phyloP scores from a whole-genome alignment of 2,888 invertebrate genomes.

The Scaptomyza tumidula region DNA sequence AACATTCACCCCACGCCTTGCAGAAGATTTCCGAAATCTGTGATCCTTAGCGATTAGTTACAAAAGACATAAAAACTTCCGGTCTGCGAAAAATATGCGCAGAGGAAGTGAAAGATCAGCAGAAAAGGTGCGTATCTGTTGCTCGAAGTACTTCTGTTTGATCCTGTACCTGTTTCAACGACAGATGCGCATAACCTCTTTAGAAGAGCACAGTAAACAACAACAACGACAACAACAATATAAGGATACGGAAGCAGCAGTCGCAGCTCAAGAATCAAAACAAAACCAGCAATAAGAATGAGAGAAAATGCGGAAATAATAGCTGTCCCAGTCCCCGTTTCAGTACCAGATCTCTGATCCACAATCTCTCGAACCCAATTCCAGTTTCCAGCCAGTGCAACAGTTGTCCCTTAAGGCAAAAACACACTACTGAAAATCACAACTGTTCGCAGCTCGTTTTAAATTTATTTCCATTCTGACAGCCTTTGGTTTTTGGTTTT shows the following conservation, averaged over 20 bases:
- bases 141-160: slow-evolving; percentile 34
- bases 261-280: slow-evolving; percentile 66
- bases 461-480: slow-evolving; percentile 70
- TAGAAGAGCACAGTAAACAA: slow-evolving; percentile 24
- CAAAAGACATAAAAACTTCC: slow-evolving; percentile 69
- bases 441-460: slow-evolving; percentile 64
- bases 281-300: slow-evolving; percentile 52
- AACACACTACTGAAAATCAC: slow-evolving; percentile 56
- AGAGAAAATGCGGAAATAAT: slow-evolving; percentile 64
- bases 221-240: slow-evolving; percentile 21
- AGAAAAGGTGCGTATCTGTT: slow-evolving; percentile 58
- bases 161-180: slow-evolving; percentile 65
- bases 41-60: slow-evolving; percentile 68
- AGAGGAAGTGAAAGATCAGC: slow-evolving; percentile 48
- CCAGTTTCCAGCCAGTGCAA: slow-evolving; percentile 52
- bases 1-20: slow-evolving; percentile 46
- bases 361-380: slow-evolving; percentile 34
- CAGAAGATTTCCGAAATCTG: slow-evolving; percentile 60
- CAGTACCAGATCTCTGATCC: slow-evolving; percentile 20
- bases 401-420: slow-evolving; percentile 61
- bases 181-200: slow-evolving; percentile 64
- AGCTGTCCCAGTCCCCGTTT: slow-evolving; percentile 47
- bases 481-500: slow-evolving; percentile 30
- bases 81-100: slow-evolving; percentile 47
- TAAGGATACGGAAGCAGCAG: slow-evolving; percentile 69